A percentile compares a stretch with the other conserved stretches of the same genome.
Conservation (phyloP, 2,797 vertebrate species). For the Xenopus petersii region DNA sequence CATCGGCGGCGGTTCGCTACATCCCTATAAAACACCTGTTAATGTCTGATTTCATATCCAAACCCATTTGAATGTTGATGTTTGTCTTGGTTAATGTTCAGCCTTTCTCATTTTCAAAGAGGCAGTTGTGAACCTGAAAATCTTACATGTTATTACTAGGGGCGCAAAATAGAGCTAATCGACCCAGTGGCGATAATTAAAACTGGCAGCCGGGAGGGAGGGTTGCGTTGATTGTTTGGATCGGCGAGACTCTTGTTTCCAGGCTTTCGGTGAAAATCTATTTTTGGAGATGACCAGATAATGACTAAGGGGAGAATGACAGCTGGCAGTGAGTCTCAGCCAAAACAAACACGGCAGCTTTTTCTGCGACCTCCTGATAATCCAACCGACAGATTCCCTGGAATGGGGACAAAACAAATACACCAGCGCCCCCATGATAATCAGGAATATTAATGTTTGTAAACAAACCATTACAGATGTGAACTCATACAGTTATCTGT, state of each 20-base stretch:
- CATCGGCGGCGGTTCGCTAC: too few relatives aligned
- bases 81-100: background rate
- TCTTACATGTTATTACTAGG: slow-evolving; percentile 13
- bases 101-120: background rate
- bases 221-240: background rate
- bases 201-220: slow-evolving; percentile 14
- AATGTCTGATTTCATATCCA: background rate
- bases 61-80: background rate
- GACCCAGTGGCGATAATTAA: background rate
- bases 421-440: slow-evolving; percentile 1
- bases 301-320: slow-evolving; percentile 38
- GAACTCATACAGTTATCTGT: too few relatives aligned
- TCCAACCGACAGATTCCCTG: slow-evolving; percentile 38
- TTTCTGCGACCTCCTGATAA: slow-evolving; percentile 34
- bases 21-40: too few relatives aligned
- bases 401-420: slow-evolving; percentile 13
- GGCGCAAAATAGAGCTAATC: slow-evolving; percentile 22
- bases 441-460: too few relatives aligned
- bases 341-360: slow-evolving; percentile 36
- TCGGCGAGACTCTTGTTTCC: background rate
- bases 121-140: background rate
- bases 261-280: slow-evolving; percentile 35
- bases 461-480: too few relatives aligned
- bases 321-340: slow-evolving; percentile 28
- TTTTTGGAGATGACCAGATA: slow-evolving; percentile 41